Percentiles rank a stretch among this genome's conserved stretches.
phyloP scores from a whole-genome alignment of 2,888 invertebrate species.

The Heteromurus nitidus region DNA sequence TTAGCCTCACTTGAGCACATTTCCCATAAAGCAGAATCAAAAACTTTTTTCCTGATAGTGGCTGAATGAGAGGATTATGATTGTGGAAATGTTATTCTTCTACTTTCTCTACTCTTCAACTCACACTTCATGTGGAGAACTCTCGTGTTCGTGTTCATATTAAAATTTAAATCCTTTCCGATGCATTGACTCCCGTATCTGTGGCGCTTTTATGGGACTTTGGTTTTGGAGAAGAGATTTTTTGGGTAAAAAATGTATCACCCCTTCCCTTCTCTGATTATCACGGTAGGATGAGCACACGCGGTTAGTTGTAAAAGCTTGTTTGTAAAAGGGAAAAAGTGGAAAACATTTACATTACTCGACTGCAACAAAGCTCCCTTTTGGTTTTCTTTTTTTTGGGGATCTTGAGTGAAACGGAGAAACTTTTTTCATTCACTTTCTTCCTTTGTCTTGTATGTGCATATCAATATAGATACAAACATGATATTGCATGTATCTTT shows the following conservation, averaged over 20 bases:
- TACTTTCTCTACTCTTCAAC: too few relatives aligned
- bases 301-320: background rate
- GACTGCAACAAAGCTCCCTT: slow-evolving; percentile 10
- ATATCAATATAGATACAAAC: background rate
- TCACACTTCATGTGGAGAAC: too few relatives aligned
- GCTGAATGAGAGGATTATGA: slow-evolving; percentile 36
- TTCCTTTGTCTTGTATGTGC: slow-evolving; percentile 1
- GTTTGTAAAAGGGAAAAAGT: background rate
- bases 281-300: background rate
- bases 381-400: slow-evolving; percentile 20
- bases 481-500: background rate
- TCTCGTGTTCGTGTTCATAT: too few relatives aligned
- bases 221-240: too few relatives aligned
- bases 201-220: too few relatives aligned
- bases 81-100: too few relatives aligned
- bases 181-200: slow-evolving; percentile 49
- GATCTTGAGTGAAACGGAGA: slow-evolving; percentile 42
- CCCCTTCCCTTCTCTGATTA: too few relatives aligned
- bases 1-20: too few relatives aligned
- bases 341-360: slow-evolving; percentile 17
- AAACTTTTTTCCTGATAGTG: slow-evolving; percentile 41
- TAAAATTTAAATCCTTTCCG: slow-evolving; percentile 35
- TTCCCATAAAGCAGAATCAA: background rate
- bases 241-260: too few relatives aligned
- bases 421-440: slow-evolving; percentile 42